Conservation (phyloP, 1,140 invertebrate genomes). For the Trachymyrmex septentrionalis region DNA sequence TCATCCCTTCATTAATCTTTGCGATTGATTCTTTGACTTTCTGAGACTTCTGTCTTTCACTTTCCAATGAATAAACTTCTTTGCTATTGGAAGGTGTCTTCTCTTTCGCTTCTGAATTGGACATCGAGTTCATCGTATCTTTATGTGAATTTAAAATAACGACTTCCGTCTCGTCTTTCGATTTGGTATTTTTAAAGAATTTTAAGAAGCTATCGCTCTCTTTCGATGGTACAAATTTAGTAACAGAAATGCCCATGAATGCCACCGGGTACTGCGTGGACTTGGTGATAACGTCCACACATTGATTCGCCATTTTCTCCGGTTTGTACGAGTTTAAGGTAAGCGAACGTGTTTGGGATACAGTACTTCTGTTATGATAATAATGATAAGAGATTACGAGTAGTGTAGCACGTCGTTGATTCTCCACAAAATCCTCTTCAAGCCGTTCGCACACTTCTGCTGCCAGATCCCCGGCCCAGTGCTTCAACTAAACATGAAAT, state of each 20-base stretch:
- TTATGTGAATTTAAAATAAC: background rate
- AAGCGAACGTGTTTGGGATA: slow-evolving; percentile 88
- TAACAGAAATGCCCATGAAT: slow-evolving; percentile 91
- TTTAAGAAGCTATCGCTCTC: slow-evolving; percentile 88
- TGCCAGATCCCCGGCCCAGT: slow-evolving; percentile 94
- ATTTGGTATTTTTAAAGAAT: slow-evolving; percentile 86
- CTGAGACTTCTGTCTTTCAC: background rate
- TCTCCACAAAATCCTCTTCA: slow-evolving; percentile 92
- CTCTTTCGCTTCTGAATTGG: slow-evolving; percentile 1
- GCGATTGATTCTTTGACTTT: background rate
- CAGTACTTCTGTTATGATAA: slow-evolving; percentile 87
- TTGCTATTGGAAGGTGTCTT: background rate
- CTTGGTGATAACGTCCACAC: slow-evolving; percentile 89
- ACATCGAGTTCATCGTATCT: background rate
- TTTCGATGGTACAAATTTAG: slow-evolving; percentile 91
- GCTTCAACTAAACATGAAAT: slow-evolving; percentile 75
- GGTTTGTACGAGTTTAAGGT: slow-evolving; percentile 88
- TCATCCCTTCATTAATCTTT: background rate
- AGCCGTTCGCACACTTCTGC: slow-evolving; percentile 95
- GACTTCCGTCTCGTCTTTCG: background rate
- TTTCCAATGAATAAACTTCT: background rate
- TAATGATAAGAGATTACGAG: slow-evolving; percentile 89
- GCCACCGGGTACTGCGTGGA: slow-evolving; percentile 88
- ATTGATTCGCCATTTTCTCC: slow-evolving; percentile 88
- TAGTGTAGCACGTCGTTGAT: slow-evolving; percentile 90